Percentiles rank a stretch among this genome's conserved stretches.
phyloP scores from a whole-genome alignment of 2,888 invertebrate genomes.

The Aromia moschata region DNA sequence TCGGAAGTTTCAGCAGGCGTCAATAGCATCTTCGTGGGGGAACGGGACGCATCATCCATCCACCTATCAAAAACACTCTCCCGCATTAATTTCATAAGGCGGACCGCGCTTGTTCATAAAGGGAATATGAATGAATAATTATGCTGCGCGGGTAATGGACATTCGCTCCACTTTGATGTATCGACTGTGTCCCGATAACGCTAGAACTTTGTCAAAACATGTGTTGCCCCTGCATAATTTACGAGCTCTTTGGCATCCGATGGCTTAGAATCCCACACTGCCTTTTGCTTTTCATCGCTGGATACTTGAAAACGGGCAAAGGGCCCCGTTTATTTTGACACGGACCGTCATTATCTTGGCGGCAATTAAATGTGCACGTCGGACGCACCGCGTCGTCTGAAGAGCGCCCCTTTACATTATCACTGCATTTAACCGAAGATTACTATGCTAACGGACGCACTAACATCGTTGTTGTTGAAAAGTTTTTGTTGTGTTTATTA shows the following conservation, averaged over 20 bases:
- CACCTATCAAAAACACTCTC: conserved; percentile 39
- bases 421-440: conserved; percentile 3
- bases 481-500: not conserved
- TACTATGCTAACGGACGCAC: not conserved
- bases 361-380: conserved; percentile 18
- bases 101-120: conserved; percentile 16
- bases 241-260: conserved; percentile 29
- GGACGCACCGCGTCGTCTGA: not conserved
- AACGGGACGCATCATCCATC: conserved; percentile 31
- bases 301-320: conserved; percentile 18
- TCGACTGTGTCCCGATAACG: conserved; percentile 37
- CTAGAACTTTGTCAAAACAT: conserved; percentile 32
- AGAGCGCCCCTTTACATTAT: not conserved
- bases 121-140: conserved; percentile 36
- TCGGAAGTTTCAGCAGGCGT: conserved; percentile 27
- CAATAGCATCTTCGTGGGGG: conserved; percentile 27
- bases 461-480: not conserved
- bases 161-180: conserved; percentile 36
- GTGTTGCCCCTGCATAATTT: conserved; percentile 31
- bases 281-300: conserved; percentile 13
- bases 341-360: conserved; percentile 15
- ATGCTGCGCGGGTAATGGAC: conserved; percentile 31
- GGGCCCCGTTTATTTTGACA: conserved; percentile 19
- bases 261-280: not conserved
- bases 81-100: conserved; percentile 36